Evolutionary conservation across 1,140 invertebrate species (phyloP).

Genomic region (Drosophila athabasca): DNA sequence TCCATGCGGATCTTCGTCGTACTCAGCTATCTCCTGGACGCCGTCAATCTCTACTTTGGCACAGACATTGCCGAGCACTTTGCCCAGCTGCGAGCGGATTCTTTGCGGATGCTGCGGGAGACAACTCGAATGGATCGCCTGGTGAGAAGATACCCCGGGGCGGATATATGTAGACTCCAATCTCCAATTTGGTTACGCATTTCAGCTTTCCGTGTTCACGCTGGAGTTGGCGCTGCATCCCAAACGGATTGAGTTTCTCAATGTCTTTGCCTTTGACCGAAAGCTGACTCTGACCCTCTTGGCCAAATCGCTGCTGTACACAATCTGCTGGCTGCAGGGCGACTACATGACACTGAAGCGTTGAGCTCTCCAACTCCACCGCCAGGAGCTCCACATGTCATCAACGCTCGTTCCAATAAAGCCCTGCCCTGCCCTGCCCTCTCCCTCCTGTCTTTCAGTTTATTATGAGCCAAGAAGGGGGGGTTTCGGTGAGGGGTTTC

Average conservation of each 20-base stretch:
- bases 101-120: slow-evolving; percentile 18
- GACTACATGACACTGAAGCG: slow-evolving; percentile 44
- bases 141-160: slow-evolving; percentile 1
- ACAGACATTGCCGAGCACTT: slow-evolving; percentile 41
- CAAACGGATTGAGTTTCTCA: slow-evolving; percentile 37
- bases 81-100: neutral
- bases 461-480: slow-evolving; percentile 15
- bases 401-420: neutral
- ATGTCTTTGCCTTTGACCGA: slow-evolving; percentile 43
- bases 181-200: neutral
- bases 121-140: slow-evolving; percentile 10
- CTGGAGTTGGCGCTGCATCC: slow-evolving; percentile 34
- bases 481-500: neutral
- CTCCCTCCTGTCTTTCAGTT: neutral
- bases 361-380: slow-evolving; percentile 10
- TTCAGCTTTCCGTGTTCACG: slow-evolving; percentile 40
- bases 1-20: slow-evolving; percentile 27
- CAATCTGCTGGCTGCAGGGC: slow-evolving; percentile 49
- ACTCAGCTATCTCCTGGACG: slow-evolving; percentile 30
- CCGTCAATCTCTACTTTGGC: slow-evolving; percentile 29
- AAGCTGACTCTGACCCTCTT: slow-evolving; percentile 39
- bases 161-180: neutral
- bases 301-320: slow-evolving; percentile 39
- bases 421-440: neutral
- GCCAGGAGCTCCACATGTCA: neutral